A percentile compares a stretch with the other conserved stretches of the same genome.
Conservation (phyloP, 2,888 invertebrate genomes). For the Hypsopygia costalis region DNA sequence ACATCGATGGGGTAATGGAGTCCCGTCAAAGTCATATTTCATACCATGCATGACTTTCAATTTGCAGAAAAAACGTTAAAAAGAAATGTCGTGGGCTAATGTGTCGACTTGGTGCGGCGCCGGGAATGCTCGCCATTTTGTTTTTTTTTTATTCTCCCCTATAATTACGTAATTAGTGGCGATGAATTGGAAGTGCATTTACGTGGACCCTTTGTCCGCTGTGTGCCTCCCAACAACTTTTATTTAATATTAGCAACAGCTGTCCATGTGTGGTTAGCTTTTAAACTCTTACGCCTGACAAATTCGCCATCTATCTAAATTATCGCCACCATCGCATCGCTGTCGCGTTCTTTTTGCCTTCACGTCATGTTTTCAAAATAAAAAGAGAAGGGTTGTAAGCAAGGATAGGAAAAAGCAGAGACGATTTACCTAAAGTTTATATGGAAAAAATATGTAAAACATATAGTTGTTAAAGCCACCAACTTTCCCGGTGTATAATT, state of each 20-base stretch:
- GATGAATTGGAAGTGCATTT: conserved; percentile 74
- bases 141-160: conserved; percentile 54
- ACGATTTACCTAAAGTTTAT: neutral
- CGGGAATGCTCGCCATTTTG: conserved; percentile 69
- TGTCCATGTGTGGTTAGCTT: conserved; percentile 49
- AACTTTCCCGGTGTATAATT: no score
- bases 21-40: conserved; percentile 33
- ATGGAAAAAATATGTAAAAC: no score
- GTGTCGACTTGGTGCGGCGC: conserved; percentile 62
- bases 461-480: no score
- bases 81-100: conserved; percentile 67
- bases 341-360: no score
- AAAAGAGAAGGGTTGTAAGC: no score
- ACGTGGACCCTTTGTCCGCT: conserved; percentile 65
- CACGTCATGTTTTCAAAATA: no score
- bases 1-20: conserved; percentile 26
- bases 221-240: conserved; percentile 53
- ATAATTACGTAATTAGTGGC: conserved; percentile 78
- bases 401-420: no score
- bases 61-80: conserved; percentile 46
- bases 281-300: conserved; percentile 46
- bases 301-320: conserved; percentile 13
- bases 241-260: conserved; percentile 58
- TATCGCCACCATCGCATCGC: no score
- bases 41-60: conserved; percentile 59